Conservation (phyloP, 2,113 vertebrate genomes). For the Oryzias curvinotus region DNA sequence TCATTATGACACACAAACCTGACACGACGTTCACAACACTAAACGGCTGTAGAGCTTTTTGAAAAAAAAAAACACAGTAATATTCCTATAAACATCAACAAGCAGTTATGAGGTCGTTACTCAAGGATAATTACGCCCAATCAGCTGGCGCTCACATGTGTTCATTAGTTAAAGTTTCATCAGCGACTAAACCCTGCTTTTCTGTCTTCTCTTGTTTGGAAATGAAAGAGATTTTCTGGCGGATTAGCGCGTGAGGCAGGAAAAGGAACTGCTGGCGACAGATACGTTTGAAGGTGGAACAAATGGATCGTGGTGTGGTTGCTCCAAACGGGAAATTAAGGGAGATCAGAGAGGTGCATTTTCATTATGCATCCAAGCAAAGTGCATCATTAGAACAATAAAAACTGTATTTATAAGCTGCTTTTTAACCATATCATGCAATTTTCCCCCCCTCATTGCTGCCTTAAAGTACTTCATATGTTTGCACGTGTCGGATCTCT, state of each 20-base stretch:
- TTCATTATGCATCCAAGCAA: background rate
- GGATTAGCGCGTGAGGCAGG: background rate
- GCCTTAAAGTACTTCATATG: slow-evolving; percentile 6
- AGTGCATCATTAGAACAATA: background rate
- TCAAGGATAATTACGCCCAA: slow-evolving; percentile 25
- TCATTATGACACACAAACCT: background rate
- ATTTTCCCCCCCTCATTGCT: slow-evolving; percentile 13
- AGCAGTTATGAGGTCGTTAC: slow-evolving; percentile 5
- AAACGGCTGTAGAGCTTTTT: background rate
- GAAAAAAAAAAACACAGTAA: slow-evolving; percentile 19
- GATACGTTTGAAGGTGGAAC: background rate
- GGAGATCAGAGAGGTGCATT: slow-evolving; percentile 7
- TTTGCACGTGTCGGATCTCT: too few species aligned
- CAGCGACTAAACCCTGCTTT: background rate
- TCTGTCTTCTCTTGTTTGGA: background rate
- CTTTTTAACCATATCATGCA: slow-evolving; percentile 1
- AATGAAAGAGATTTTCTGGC: background rate
- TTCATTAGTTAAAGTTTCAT: slow-evolving; percentile 10
- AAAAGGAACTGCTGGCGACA: background rate
- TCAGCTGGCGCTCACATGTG: slow-evolving; percentile 4
- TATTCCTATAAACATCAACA: background rate
- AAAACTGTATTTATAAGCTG: background rate
- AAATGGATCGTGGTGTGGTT: slow-evolving; percentile 6
- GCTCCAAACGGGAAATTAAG: slow-evolving; percentile 2
- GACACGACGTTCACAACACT: background rate